Evolutionary conservation across 2,113 vertebrate genomes (phyloP).

Genomic region (Cyprinus carpio): DNA sequence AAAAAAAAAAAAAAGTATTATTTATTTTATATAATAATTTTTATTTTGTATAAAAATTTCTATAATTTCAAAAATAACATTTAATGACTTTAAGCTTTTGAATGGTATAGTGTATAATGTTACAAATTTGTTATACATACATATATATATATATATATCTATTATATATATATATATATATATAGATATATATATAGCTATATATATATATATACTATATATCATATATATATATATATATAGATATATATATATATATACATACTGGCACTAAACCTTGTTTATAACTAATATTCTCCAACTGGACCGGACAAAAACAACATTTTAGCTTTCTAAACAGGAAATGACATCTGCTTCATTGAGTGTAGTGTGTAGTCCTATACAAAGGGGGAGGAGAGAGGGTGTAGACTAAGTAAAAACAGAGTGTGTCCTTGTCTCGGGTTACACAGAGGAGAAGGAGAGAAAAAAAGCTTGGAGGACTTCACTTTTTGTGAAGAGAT

Average conservation of each 20-base stretch:
- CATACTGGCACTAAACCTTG: background rate
- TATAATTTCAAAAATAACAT: too few relatives aligned
- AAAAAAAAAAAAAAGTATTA: too few relatives aligned
- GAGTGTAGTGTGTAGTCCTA: constrained; percentile 56
- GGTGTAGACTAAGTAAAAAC: constrained; percentile 61
- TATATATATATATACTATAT: background rate
- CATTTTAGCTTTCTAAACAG: background rate
- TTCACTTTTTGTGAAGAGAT: constrained; percentile 60
- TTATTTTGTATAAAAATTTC: too few relatives aligned
- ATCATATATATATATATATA: too few relatives aligned
- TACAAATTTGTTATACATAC: too few relatives aligned
- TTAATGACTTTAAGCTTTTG: too few relatives aligned
- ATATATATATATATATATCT: too few relatives aligned
- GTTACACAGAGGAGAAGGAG: constrained; percentile 67
- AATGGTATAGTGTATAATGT: too few relatives aligned
- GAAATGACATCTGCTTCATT: background rate
- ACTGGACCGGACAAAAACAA: background rate
- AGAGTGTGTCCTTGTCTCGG: constrained; percentile 69
- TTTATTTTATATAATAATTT: too few relatives aligned
- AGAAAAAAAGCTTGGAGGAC: constrained; percentile 53
- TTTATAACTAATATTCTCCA: background rate
- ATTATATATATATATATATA: too few relatives aligned
- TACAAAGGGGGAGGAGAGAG: constrained; percentile 58
- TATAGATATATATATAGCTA: too few relatives aligned
- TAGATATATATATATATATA: too few relatives aligned